phyloP scores from a whole-genome alignment of 2,888 invertebrate genomes.

The Elysia crispata region DNA sequence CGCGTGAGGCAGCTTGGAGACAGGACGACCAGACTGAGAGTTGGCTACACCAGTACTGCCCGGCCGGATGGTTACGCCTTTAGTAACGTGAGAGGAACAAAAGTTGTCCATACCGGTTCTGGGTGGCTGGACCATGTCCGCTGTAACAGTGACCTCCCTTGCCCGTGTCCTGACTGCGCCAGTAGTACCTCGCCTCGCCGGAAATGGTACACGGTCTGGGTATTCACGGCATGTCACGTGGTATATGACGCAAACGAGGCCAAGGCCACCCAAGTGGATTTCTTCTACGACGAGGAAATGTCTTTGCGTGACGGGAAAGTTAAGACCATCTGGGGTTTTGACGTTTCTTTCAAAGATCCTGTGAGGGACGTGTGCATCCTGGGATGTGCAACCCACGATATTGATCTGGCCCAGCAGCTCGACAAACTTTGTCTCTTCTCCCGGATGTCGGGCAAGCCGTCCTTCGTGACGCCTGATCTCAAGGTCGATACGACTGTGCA shows the following conservation, averaged over 20 bases:
- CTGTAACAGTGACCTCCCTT: not conserved
- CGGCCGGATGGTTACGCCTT: conserved; percentile 24
- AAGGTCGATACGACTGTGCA: too few species aligned
- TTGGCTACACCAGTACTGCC: conserved; percentile 15
- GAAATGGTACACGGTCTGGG: not conserved
- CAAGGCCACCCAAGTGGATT: not conserved
- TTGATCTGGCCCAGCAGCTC: not conserved
- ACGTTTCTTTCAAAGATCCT: too few species aligned
- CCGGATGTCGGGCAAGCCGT: too few species aligned
- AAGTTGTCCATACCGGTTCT: conserved; percentile 16
- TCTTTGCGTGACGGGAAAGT: not conserved
- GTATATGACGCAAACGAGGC: conserved; percentile 30
- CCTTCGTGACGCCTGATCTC: too few species aligned
- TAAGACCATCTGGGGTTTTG: too few species aligned
- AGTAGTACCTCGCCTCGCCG: not conserved
- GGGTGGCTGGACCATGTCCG: not conserved
- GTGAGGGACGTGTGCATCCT: conserved; percentile 14
- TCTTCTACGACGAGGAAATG: conserved; percentile 26
- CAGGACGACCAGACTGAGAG: conserved; percentile 6
- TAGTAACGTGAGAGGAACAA: conserved; percentile 19
- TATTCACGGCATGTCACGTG: conserved; percentile 24
- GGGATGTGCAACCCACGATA: conserved; percentile 10
- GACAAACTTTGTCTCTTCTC: too few species aligned
- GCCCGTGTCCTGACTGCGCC: conserved; percentile 2
- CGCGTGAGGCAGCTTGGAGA: not conserved